phyloP scores from a whole-genome alignment of 2,113 vertebrate genomes.

The Manacus vitellinus region DNA sequence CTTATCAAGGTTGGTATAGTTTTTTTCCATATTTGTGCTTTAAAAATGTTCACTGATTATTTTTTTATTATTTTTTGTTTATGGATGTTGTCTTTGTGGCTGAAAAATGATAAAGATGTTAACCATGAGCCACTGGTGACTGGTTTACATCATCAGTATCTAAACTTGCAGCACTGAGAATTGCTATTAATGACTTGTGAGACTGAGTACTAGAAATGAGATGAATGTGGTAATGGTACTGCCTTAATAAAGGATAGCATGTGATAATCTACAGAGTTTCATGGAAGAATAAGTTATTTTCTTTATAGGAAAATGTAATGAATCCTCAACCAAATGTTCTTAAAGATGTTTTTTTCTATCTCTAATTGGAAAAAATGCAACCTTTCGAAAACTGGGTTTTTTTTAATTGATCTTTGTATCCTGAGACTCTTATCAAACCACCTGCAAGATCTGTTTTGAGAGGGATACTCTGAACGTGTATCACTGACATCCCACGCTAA shows the following conservation, averaged over 20 bases:
- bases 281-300: neutral
- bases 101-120: conserved; percentile 9
- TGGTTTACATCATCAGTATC: neutral
- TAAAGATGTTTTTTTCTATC: neutral
- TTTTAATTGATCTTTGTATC: neutral
- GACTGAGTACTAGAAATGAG: neutral
- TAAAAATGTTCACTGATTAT: neutral
- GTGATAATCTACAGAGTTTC: neutral
- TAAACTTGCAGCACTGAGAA: neutral
- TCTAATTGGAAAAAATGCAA: neutral
- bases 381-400: neutral
- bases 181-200: neutral
- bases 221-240: neutral
- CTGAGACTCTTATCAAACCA: neutral
- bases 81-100: neutral
- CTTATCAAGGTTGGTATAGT: neutral
- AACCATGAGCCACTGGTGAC: neutral
- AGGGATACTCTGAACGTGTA: rapidly evolving
- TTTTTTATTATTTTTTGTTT: conserved; percentile 21
- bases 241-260: neutral
- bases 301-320: neutral
- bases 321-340: neutral
- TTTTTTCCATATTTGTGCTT: neutral
- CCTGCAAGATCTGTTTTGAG: neutral
- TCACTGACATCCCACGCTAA: rapidly evolving